Conservation (phyloP, 2,888 invertebrate species). For the Sialis lutaria region DNA sequence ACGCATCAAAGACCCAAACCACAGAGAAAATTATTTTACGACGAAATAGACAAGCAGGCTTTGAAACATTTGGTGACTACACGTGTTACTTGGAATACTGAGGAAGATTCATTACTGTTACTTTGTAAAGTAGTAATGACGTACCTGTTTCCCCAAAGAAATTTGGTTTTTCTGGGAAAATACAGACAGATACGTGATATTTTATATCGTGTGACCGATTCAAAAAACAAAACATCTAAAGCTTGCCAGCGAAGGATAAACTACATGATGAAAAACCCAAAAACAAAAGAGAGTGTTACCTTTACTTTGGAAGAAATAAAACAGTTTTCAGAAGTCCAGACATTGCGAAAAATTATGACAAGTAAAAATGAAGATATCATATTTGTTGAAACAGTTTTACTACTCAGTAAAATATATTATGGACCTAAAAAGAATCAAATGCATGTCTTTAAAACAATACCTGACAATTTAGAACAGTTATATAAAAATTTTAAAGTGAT, state of each 20-base stretch:
- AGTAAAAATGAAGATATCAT: not conserved
- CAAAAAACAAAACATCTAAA: conserved; percentile 46
- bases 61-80: conserved; percentile 39
- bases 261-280: conserved; percentile 38
- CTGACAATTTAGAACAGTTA: conserved; percentile 21
- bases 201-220: conserved; percentile 29
- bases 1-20: conserved; percentile 6
- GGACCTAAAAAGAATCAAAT: not conserved
- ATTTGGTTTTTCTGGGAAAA: conserved; percentile 23
- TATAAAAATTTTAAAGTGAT: conserved; percentile 12
- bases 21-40: conserved; percentile 23
- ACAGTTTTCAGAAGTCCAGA: conserved; percentile 33
- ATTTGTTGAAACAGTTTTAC: conserved; percentile 19
- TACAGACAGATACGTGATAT: conserved; percentile 34
- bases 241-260: conserved; percentile 46
- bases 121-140: conserved; percentile 45
- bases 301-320: conserved; percentile 42
- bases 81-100: conserved; percentile 42
- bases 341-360: conserved; percentile 18
- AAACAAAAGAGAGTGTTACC: conserved; percentile 37
- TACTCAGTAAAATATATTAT: conserved; percentile 1
- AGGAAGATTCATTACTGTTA: conserved; percentile 51
- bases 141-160: conserved; percentile 29
- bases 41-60: conserved; percentile 45
- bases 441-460: conserved; percentile 13